A percentile compares a stretch with the other conserved stretches of the same genome.
These are phyloP conservation scores for Proteles cristata DNA, from an alignment of 2,113 vertebrate species.

Conservation along the genomic window DNA sequence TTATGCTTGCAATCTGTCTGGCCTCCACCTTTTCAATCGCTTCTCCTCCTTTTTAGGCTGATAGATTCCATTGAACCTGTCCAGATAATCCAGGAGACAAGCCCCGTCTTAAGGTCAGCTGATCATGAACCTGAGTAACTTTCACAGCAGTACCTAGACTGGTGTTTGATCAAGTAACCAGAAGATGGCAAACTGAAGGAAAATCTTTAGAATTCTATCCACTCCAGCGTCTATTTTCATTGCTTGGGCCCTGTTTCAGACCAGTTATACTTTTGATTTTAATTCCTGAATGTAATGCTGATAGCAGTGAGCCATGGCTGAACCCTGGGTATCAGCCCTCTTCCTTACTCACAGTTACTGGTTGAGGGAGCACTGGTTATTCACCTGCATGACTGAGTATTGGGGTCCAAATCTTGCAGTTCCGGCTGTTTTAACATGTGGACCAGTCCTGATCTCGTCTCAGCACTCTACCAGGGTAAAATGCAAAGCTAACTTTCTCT, in stretches of 20 bases:
- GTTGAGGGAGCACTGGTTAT: background rate
- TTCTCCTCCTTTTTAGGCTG: background rate
- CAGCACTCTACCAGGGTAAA: background rate
- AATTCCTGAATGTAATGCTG: background rate
- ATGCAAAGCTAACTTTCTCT: background rate
- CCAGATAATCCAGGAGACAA: background rate
- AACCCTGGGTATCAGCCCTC: background rate
- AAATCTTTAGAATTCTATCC: background rate
- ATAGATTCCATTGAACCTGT: background rate
- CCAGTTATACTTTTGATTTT: background rate
- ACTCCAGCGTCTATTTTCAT: background rate
- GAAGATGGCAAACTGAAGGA: background rate
- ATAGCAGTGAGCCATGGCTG: background rate
- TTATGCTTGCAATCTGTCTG: background rate
- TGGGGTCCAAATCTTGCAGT: background rate
- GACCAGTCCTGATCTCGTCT: background rate
- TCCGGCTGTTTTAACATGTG: background rate
- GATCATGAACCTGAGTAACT: background rate
- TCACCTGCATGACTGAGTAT: background rate
- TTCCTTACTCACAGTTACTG: background rate
- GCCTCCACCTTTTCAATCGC: background rate
- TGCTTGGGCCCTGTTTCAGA: background rate
- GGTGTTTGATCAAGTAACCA: background rate
- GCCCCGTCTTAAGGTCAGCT: background rate
- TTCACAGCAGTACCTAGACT: background rate